Evolutionary conservation across 2,797 vertebrate genomes (phyloP).

Genomic region (Falco peregrinus): DNA sequence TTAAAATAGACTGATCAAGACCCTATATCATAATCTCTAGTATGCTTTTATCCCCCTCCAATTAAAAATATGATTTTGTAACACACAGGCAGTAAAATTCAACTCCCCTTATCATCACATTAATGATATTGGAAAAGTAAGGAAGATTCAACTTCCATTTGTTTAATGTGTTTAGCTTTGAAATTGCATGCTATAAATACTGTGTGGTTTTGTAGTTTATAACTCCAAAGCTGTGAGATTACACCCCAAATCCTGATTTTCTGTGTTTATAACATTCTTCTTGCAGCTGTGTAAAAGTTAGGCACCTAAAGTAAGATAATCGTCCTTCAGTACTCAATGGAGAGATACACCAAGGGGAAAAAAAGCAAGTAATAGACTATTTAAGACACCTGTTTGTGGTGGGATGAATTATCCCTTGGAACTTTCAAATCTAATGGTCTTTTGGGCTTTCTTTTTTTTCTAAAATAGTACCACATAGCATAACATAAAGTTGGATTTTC

Average conservation of each 20-base stretch:
- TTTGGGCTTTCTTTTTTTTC: background rate
- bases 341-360: background rate
- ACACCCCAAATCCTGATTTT: background rate
- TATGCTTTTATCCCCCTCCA: background rate
- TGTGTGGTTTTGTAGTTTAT: background rate
- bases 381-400: background rate
- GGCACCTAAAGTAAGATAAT: background rate
- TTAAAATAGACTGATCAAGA: background rate
- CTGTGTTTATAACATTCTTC: background rate
- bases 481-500: background rate
- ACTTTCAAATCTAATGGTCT: slow-evolving; percentile 11
- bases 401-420: slow-evolving; percentile 16
- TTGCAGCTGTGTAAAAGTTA: background rate
- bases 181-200: background rate
- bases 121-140: background rate
- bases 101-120: background rate
- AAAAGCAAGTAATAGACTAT: background rate
- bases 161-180: background rate
- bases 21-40: background rate
- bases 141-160: background rate
- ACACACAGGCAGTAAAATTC: background rate
- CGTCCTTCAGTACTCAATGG: background rate
- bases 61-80: background rate
- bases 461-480: background rate
- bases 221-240: background rate